phyloP scores from a whole-genome alignment of 2,113 vertebrate genomes.

The Nannospalax galili region DNA sequence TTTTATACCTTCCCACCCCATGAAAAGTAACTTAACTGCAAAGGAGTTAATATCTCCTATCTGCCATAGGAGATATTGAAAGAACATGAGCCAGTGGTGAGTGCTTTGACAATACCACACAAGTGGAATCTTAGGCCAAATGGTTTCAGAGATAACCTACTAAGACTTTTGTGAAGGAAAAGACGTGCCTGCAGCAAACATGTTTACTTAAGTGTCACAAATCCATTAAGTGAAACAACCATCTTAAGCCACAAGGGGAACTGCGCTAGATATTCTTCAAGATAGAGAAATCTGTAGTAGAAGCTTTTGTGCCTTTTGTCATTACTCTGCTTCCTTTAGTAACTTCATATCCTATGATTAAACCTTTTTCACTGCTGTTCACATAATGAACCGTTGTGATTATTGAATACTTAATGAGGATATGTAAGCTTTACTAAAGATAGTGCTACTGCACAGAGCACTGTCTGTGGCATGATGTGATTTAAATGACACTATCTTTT shows the following conservation, averaged over 20 bases:
- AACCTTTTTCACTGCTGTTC: constrained; percentile 89
- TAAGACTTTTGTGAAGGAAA: not conserved
- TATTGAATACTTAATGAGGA: constrained; percentile 87
- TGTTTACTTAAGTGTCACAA: not conserved
- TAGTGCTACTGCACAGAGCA: not conserved
- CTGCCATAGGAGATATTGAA: not conserved
- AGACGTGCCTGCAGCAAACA: not conserved
- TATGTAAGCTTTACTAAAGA: constrained; percentile 72
- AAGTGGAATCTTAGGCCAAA: not conserved
- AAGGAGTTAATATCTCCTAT: too few relatives aligned
- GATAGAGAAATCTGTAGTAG: not conserved
- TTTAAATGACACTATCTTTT: constrained; percentile 51
- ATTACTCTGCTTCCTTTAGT: not conserved
- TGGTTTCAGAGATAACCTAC: not conserved
- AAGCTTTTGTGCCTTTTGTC: not conserved
- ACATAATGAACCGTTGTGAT: constrained; percentile 90
- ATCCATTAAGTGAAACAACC: not conserved
- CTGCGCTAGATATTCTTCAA: not conserved
- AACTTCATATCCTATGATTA: constrained; percentile 89
- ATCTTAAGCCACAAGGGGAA: not conserved
- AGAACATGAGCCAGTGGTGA: not conserved
- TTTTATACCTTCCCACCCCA: not conserved
- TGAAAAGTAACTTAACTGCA: not conserved
- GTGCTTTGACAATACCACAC: not conserved
- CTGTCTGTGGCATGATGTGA: not conserved